Percentiles rank a stretch among this genome's conserved stretches.
These are phyloP conservation scores for Leptosomus discolor DNA, from an alignment of 2,113 vertebrate species.

Conservation along the genomic window DNA sequence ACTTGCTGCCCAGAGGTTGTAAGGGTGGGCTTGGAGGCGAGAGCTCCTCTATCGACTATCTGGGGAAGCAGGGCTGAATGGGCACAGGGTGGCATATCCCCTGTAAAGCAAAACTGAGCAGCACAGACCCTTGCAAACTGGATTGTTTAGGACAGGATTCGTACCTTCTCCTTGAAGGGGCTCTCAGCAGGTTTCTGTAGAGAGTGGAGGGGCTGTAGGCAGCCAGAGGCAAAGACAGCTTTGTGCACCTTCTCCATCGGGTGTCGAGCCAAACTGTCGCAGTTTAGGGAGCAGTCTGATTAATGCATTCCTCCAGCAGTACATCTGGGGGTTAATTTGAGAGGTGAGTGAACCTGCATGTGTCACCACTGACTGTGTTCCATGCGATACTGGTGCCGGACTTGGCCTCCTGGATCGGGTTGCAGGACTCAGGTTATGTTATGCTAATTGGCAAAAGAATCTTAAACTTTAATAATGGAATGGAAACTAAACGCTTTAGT, in stretches of 20 bases:
- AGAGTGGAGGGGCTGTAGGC: rapidly evolving
- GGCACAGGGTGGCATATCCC: neutral
- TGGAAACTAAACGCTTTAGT: neutral
- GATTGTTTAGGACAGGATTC: neutral
- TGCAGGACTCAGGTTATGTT: neutral
- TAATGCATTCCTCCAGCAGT: neutral
- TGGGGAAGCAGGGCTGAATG: neutral
- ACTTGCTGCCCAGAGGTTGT: neutral
- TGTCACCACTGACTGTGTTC: rapidly evolving
- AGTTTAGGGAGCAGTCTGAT: rapidly evolving
- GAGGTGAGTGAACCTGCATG: neutral
- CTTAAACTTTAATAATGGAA: neutral
- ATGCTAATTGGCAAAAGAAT: neutral
- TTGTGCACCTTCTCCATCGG: neutral
- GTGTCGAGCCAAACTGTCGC: neutral
- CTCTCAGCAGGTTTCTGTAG: neutral
- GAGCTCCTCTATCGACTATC: rapidly evolving
- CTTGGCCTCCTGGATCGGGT: neutral
- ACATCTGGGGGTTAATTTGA: neutral
- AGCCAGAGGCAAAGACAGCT: neutral
- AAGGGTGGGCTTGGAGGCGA: neutral
- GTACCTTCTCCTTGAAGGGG: neutral
- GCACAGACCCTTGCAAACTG: too few relatives aligned
- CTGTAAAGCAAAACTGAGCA: neutral
- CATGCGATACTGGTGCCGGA: rapidly evolving